Conservation (phyloP, 2,888 invertebrate genomes). For the Coenonympha arcania region DNA sequence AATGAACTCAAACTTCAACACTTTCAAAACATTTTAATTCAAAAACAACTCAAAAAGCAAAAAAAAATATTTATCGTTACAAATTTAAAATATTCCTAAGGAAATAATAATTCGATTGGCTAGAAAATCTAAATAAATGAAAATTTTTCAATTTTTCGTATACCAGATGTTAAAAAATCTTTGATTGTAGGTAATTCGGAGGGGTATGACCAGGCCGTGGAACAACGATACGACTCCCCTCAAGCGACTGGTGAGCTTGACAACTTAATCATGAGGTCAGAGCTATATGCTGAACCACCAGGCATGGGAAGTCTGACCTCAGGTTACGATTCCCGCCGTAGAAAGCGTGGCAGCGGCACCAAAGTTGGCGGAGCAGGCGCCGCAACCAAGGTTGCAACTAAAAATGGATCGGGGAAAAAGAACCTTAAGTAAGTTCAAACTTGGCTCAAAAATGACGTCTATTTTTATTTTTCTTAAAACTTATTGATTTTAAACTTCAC, state of each 20-base stretch:
- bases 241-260: constrained; percentile 66
- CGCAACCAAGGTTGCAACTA: constrained; percentile 67
- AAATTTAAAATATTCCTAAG: not conserved
- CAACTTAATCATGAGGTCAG: constrained; percentile 77
- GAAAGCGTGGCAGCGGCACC: constrained; percentile 64
- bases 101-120: not conserved
- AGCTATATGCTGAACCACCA: constrained; percentile 75
- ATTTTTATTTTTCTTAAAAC: not conserved
- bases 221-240: constrained; percentile 57
- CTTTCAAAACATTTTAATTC: no score
- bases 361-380: constrained; percentile 68
- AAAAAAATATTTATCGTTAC: not conserved
- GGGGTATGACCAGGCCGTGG: constrained; percentile 58
- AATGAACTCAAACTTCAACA: no score
- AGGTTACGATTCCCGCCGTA: constrained; percentile 56
- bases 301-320: constrained; percentile 61
- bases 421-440: constrained; percentile 55
- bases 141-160: not conserved
- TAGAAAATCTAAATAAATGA: no score
- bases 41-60: not conserved
- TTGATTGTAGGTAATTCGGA: constrained; percentile 57
- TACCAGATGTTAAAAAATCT: not conserved
- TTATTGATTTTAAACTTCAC: constrained; percentile 12
- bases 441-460: not conserved
- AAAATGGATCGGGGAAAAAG: constrained; percentile 64